Evolutionary conservation across 2,888 invertebrate species (phyloP), one percentile per base, ranked within the genome.

Genomic region (Tetranychus piercei): DNA sequence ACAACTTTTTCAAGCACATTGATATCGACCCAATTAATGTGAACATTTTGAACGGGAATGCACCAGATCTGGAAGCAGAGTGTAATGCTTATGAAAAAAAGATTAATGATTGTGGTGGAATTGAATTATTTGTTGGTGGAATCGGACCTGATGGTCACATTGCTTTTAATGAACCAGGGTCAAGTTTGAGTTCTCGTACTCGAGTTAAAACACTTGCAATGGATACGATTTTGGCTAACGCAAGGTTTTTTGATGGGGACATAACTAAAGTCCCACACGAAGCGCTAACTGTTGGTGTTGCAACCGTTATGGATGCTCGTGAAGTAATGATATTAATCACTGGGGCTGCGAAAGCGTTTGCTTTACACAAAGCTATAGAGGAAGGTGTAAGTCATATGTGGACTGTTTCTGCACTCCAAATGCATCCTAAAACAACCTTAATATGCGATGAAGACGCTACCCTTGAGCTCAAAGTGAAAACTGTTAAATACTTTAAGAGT

Each of bases 351-450:
- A 99, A 99, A 84, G 88, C 97, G 15, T 90, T 94, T 81, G 97
- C 99, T 74, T 86, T 99, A 77, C 91, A 95, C 82, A 95, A 95
- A 84, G 96, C 97, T 11, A 92, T 99, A 80, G 99, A 99, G 84
- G 94, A 96, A 83, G 97, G 97, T 75, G 89, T 99, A 15, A 96
- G 93, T 85, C 97, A 99, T 84, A 99, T 99, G 97, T 99, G 97
- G 95, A 99, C 99, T 0, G 96, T 97, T 69, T 95, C 94, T 71
- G 96, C 96, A 73, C 95, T 99, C 86, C 97, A 95, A 83, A 92
- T 93, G 83, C 97, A 99, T 84, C 88, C 90, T 72, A 88, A 89
- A 81, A 89, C 95, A 44, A 85, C 95, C 76, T 94, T 97, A 86
- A 87, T 99, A 77, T 95, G 94, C 83, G 97, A 99, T 83, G 97